Evolutionary conservation across 2,113 vertebrate genomes (phyloP).

Genomic region (Phalacrocorax pelagicus): DNA sequence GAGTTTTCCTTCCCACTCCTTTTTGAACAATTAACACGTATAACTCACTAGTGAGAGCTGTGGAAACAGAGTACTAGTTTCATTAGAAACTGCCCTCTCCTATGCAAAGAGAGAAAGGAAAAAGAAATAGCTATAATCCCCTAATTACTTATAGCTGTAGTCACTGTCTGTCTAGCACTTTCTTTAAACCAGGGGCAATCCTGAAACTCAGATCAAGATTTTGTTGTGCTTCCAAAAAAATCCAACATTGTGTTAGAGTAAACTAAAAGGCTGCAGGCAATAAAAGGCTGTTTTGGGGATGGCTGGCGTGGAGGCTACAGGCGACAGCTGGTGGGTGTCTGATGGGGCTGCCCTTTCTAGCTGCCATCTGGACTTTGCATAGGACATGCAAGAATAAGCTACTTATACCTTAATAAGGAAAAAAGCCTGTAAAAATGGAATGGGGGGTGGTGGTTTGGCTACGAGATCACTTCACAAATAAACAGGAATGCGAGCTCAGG

Average conservation of each 20-base stretch:
- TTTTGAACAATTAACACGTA: neutral
- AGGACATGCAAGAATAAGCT: constrained; percentile 61
- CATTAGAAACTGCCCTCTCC: neutral
- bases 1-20: neutral
- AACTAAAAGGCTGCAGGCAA: constrained; percentile 8
- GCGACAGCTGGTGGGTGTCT: constrained; percentile 67
- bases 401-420: constrained; percentile 69
- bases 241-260: neutral
- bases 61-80: neutral
- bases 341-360: constrained; percentile 63
- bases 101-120: neutral
- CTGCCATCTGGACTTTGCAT: constrained; percentile 59
- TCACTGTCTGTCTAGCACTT: neutral
- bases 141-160: neutral
- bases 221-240: neutral
- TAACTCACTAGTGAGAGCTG: neutral
- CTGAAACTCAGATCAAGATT: neutral
- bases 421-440: constrained; percentile 47
- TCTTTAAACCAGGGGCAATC: neutral
- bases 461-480: neutral
- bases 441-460: neutral
- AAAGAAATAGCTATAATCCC: neutral
- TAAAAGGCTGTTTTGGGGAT: constrained; percentile 33
- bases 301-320: constrained; percentile 43
- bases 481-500: neutral